Base-by-base conservation (phyloP, 2,113 vertebrate species). In the Paracanthobrama guichenoti region DNA sequence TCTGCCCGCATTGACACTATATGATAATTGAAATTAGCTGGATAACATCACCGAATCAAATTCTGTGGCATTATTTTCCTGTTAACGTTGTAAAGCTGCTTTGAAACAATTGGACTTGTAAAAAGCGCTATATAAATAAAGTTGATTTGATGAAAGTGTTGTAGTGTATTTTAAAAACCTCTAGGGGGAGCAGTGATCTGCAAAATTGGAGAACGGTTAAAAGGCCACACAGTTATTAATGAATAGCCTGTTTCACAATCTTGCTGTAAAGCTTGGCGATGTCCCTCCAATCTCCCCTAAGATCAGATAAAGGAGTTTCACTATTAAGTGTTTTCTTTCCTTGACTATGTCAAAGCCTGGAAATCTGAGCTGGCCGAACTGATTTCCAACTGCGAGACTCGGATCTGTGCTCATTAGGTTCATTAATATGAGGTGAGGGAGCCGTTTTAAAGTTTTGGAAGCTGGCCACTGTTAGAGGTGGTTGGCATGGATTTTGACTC, bases 141-240 rank as follows among this genome's bases (percentile, higher is more conserved):
- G n/a, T n/a, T n/a, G n/a, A n/a, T n/a, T n/a, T n/a, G n/a, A n/a
- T n/a, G n/a, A 24, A 48, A 39, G 14, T 0, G 5, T 26, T 90
- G 84, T 76, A 90, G 31, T 87, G 62, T 28, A 28, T 6, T 3
- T 6, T 12, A 71, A 0, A 59, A 12, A 57, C 0, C 90, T 88
- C 46, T 85, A 89, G 92, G 57, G 50, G 91, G 88, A 75, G 77
- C 64, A 91, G 81, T 86, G 55, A 11, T 11, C 89, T 16, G 84
- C 24, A 87, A 24, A 82, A 12, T 1, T 71, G 11, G 57, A 46
- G 4, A 57, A 80, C 12, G 44, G 31, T 59, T 31, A 46, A 46
- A 10, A 4, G 6, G 9, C 8, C 14, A 59, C 39, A 22, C 59
- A 46, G 16, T 24, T 22, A 28, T 22, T 39, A n/a, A 46, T 35